Base-by-base conservation (phyloP, 2,888 invertebrate genomes). In the Nomada flava region DNA sequence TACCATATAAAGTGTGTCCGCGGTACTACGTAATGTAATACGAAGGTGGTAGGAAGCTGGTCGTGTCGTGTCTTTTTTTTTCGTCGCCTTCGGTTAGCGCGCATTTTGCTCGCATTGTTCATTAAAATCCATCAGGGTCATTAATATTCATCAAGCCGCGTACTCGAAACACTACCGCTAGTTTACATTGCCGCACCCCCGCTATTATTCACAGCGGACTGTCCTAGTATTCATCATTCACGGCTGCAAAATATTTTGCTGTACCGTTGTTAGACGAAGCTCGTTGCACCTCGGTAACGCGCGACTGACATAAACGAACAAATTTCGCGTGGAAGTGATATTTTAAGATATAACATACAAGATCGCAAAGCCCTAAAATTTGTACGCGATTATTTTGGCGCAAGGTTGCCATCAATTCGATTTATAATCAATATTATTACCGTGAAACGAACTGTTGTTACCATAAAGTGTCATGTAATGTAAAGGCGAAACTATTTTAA, bases 121-220 rank as follows among this genome's bases (percentile, higher is more conserved):
- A 84, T 81, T 78, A 76, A 76, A 71, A 86, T 84, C 76, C 72
- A 80, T 80, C 81, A 72, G 76, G 64, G 72, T 60, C 79, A 82
- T 87, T 86, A 87, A 87, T 87, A 87, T 87, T 87, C 88, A 86
- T 87, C 82, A 69, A 10, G 50, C 62, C 70, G 26, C 50, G 72
- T 11, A 42, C 60, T 26, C 63, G 59, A 52, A 67, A 72, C 69
- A 64, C 26, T 53, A 68, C 63, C 71, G 64, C 52, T 44, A 76
- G 73, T 84, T 82, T 70, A 69, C 76, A 53, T 69, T 72, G 63
- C 53, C 26, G 64, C 55, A 44, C 52, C 36, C 52, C 9, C 20
- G 62, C 36, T 57, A 52, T 47, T 73, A 64, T 55, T 59, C 67
- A n/a, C 57, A 7, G 29, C 63, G 13, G 29, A 63, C 47, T 50